These are phyloP conservation scores for Bubo blakistoni DNA, from an alignment of 2,113 vertebrate genomes.

Conservation along the genomic window DNA sequence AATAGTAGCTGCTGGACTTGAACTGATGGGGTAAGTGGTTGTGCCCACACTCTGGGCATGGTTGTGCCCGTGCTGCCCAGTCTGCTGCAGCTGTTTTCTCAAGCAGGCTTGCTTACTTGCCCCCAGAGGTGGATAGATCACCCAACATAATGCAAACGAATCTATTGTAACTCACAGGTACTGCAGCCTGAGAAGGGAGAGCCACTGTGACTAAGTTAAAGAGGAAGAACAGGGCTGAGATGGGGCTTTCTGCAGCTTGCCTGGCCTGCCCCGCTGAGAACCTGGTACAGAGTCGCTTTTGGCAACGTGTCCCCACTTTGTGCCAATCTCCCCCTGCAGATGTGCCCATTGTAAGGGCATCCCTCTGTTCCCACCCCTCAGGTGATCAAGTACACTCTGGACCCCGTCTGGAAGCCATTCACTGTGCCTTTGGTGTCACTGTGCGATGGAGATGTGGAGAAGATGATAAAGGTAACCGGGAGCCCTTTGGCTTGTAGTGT, in stretches of 20 bases:
- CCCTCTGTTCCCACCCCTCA: constrained; percentile 10
- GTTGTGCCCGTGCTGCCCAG: neutral
- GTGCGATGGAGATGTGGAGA: constrained; percentile 91
- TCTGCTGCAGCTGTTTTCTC: neutral
- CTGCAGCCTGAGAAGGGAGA: neutral
- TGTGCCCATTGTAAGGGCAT: rapidly evolving
- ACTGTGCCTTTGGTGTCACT: constrained; percentile 93
- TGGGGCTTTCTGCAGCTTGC: neutral
- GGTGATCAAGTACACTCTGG: constrained; percentile 98
- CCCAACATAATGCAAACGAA: rapidly evolving
- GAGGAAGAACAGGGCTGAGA: neutral
- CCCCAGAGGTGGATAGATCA: neutral
- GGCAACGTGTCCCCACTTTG: neutral
- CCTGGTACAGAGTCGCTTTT: rapidly evolving
- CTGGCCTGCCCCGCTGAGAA: neutral
- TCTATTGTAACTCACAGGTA: neutral
- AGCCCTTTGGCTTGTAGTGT: rapidly evolving
- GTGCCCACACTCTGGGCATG: neutral
- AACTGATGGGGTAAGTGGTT: neutral
- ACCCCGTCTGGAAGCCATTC: constrained; percentile 93
- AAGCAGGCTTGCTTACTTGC: neutral
- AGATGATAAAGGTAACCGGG: constrained; percentile 84
- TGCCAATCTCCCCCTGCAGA: neutral
- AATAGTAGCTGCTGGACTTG: neutral
- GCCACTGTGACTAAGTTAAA: neutral